These are phyloP conservation scores for Stratiolaelaps scimitus DNA, from an alignment of 1,140 invertebrate genomes.

Conservation along the genomic window DNA sequence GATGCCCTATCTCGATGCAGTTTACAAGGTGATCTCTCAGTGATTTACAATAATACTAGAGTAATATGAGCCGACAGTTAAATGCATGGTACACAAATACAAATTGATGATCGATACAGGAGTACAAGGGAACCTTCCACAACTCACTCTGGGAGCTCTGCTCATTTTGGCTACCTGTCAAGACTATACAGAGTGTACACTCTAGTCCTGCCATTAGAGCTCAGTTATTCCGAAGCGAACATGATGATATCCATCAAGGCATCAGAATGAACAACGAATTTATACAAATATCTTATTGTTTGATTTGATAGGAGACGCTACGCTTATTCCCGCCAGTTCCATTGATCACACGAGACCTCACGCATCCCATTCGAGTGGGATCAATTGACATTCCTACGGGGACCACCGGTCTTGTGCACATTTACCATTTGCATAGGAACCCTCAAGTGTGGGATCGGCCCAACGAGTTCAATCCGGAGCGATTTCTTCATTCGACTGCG, in stretches of 20 bases:
- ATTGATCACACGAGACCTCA: constrained; percentile 45
- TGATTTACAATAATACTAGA: no score
- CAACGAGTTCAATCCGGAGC: constrained; percentile 44
- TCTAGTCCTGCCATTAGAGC: no score
- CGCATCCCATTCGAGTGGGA: background rate
- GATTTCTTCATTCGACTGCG: constrained; percentile 36
- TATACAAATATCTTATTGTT: constrained; percentile 32
- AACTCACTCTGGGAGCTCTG: no score
- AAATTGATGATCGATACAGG: no score
- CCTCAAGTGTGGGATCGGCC: constrained; percentile 59
- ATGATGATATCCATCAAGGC: no score
- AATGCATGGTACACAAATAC: no score
- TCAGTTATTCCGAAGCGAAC: no score
- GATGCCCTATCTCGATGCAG: constrained; percentile 3
- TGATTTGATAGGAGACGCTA: constrained; percentile 47
- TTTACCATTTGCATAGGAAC: constrained; percentile 50
- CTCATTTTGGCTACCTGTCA: no score
- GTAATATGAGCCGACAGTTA: no score
- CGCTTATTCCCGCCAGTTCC: constrained; percentile 52
- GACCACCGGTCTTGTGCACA: background rate
- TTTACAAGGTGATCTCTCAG: background rate
- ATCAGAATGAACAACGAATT: background rate
- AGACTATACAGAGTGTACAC: no score
- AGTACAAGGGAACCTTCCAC: no score
- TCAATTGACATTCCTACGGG: background rate